Evolutionary conservation across 2,113 vertebrate species (phyloP).

Genomic region (Serinus canaria): DNA sequence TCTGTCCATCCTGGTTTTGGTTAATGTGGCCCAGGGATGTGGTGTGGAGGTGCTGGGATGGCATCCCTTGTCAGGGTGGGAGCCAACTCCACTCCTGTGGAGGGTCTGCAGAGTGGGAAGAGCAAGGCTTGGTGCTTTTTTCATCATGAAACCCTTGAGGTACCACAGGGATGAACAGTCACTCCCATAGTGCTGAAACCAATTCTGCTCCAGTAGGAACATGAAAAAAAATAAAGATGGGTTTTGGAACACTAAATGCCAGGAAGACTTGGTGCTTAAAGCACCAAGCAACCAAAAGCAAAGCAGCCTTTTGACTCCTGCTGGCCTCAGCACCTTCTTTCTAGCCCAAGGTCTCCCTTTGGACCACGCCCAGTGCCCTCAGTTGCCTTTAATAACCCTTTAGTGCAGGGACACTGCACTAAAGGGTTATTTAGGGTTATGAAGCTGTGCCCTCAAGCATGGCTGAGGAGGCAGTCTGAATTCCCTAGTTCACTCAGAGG

Average conservation of each 20-base stretch:
- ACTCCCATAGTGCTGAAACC: not conserved
- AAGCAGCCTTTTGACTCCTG: not conserved
- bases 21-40: not conserved
- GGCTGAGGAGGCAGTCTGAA: not conserved
- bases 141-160: not conserved
- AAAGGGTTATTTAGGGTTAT: too few relatives aligned
- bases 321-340: not conserved
- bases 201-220: not conserved
- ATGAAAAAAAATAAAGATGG: not conserved
- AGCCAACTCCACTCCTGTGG: not conserved
- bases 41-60: not conserved
- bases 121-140: not conserved
- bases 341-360: not conserved
- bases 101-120: not conserved
- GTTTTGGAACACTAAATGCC: not conserved
- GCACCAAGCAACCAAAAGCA: not conserved
- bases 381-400: not conserved
- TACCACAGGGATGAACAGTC: not conserved
- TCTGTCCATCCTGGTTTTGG: not conserved
- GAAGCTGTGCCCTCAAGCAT: not conserved
- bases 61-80: not conserved
- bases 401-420: not conserved
- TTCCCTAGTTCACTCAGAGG: not conserved
- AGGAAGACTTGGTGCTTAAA: not conserved
- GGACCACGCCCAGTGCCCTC: not conserved